Conservation (phyloP, 2,797 vertebrate genomes). For the Sebastes melanostomus region DNA sequence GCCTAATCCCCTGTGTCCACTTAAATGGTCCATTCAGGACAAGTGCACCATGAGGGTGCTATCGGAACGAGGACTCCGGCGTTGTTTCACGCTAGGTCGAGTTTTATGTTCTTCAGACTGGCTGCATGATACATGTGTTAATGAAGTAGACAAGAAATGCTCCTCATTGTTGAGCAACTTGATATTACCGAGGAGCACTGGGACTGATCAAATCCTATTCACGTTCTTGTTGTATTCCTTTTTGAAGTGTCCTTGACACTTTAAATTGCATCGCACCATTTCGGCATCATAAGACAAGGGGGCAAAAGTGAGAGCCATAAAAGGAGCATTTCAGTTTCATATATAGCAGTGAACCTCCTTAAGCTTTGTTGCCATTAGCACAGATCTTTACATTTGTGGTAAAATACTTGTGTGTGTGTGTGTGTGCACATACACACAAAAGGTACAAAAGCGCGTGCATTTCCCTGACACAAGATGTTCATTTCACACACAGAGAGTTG, state of each 20-base stretch:
- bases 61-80: constrained; percentile 52
- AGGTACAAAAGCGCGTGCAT: constrained; percentile 5
- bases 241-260: constrained; percentile 46
- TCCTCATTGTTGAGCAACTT: constrained; percentile 55
- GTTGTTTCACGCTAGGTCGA: constrained; percentile 74
- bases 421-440: not conserved
- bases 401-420: not conserved
- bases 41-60: constrained; percentile 72
- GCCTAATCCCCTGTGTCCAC: constrained; percentile 81
- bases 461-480: constrained; percentile 40
- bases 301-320: not conserved
- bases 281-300: not conserved
- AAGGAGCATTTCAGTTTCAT: not conserved
- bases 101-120: constrained; percentile 77
- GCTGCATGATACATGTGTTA: constrained; percentile 70
- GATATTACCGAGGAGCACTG: constrained; percentile 44
- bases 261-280: constrained; percentile 17
- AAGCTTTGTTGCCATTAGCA: not conserved
- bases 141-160: constrained; percentile 75
- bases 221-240: constrained; percentile 3
- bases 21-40: constrained; percentile 81
- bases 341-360: not conserved
- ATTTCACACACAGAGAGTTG: constrained; percentile 65
- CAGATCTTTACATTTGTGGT: constrained; percentile 16
- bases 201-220: constrained; percentile 49